Conservation (phyloP, 2,797 vertebrate genomes). For the Macroramphosus scolopax region DNA sequence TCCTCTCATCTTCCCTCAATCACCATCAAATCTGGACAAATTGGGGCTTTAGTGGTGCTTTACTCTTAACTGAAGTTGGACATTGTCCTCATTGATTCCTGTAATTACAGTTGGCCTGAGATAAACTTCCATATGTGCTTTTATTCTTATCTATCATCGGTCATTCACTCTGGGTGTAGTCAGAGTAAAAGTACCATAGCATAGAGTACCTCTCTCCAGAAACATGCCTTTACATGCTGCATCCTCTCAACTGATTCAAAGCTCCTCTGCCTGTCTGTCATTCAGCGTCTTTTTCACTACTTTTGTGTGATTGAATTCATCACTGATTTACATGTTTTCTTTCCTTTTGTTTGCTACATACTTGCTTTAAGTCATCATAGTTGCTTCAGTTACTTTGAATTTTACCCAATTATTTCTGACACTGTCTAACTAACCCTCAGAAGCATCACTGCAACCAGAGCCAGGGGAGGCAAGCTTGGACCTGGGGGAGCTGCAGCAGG, state of each 20-base stretch:
- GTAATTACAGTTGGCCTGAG: constrained; percentile 7
- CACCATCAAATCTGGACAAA: constrained; percentile 33
- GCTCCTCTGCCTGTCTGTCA: background rate
- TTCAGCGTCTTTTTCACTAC: background rate
- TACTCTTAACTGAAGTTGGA: constrained; percentile 24
- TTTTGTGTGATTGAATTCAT: constrained; percentile 17
- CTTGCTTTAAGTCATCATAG: too few species aligned
- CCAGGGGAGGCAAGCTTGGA: constrained; percentile 49
- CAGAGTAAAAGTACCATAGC: background rate
- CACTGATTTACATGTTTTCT: background rate
- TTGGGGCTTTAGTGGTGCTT: constrained; percentile 32
- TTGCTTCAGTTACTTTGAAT: too few species aligned
- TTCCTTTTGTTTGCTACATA: background rate
- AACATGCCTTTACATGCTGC: constrained; percentile 9
- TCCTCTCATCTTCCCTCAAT: constrained; percentile 52
- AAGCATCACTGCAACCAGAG: constrained; percentile 19
- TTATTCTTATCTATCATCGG: constrained; percentile 1
- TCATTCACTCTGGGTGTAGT: background rate
- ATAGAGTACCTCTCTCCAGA: background rate
- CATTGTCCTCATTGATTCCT: constrained; percentile 26
- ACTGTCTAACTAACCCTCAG: constrained; percentile 30
- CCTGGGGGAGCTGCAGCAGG: constrained; percentile 73
- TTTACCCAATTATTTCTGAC: background rate
- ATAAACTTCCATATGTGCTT: constrained; percentile 8
- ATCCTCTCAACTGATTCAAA: constrained; percentile 36